These are phyloP conservation scores for Chondrosia reniformis DNA, from an alignment of 37 sponge, comb jelly and placozoan species.

Conservation along the genomic window DNA sequence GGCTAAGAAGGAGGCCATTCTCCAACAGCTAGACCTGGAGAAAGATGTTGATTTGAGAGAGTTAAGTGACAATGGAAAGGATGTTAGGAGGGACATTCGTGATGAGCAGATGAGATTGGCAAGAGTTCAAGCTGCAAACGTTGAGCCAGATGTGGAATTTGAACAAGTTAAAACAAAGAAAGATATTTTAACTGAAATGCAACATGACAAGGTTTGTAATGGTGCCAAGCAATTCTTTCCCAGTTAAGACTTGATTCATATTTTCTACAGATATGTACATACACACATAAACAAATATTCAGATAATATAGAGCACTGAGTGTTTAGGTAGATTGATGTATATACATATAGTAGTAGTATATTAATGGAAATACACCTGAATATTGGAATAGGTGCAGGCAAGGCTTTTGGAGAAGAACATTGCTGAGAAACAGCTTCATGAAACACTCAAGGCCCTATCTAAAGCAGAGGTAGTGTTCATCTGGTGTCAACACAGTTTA, in stretches of 20 bases:
- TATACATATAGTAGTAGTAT: not conserved
- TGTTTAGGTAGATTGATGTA: not conserved
- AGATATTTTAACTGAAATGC: conserved; percentile 6
- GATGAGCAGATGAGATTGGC: not conserved
- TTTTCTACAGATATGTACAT: not conserved
- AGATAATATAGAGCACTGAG: not conserved
- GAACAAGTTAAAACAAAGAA: not conserved
- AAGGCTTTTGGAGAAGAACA: not conserved
- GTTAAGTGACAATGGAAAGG: not conserved
- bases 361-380: not conserved
- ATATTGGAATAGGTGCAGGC: not conserved
- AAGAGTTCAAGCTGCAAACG: not conserved
- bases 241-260: not conserved
- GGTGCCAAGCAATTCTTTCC: too few relatives aligned
- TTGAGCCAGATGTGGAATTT: not conserved
- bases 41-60: not conserved
- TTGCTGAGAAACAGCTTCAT: conserved; percentile 10
- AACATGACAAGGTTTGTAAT: conserved; percentile 3
- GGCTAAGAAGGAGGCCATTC: not conserved
- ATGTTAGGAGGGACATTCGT: not conserved
- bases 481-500: not conserved
- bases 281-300: too few relatives aligned
- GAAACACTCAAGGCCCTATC: not conserved
- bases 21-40: conserved; percentile 8
- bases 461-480: not conserved